A percentile compares a stretch with the other conserved stretches of the same genome.
phyloP scores from a whole-genome alignment of 2,888 invertebrate species.

The Bugulina stolonifera region DNA sequence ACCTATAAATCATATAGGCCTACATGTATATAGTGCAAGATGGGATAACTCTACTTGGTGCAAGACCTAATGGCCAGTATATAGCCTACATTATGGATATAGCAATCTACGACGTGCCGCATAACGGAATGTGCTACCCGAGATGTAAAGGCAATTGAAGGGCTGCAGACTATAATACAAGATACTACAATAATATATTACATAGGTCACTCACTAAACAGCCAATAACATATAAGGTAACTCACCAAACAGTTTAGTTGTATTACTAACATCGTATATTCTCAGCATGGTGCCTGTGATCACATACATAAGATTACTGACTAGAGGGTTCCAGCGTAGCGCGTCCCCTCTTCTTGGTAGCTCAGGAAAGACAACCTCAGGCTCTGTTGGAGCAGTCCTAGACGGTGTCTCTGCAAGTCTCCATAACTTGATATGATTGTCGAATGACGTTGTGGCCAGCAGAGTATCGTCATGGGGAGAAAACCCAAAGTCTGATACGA shows the following conservation, averaged over 20 bases:
- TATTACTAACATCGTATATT: slow-evolving; percentile 3
- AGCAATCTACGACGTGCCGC: too few species aligned
- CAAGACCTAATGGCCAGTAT: too few species aligned
- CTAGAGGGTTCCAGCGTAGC: slow-evolving; percentile 8
- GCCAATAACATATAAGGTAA: too few species aligned
- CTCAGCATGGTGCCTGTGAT: slow-evolving; percentile 10
- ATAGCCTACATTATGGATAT: too few species aligned
- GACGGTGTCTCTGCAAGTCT: not conserved
- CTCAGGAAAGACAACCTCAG: not conserved
- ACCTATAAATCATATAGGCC: too few species aligned
- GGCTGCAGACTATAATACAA: too few species aligned
- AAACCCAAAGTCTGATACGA: slow-evolving; percentile 89
- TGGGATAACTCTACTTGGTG: too few species aligned
- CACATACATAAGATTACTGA: not conserved
- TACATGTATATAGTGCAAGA: too few species aligned
- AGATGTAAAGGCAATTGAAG: too few species aligned
- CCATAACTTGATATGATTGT: slow-evolving; percentile 51
- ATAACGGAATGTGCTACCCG: too few species aligned
- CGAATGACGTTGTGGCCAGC: slow-evolving; percentile 70
- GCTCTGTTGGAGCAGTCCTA: not conserved
- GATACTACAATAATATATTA: too few species aligned
- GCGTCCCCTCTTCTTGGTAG: slow-evolving; percentile 17
- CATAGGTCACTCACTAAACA: too few species aligned
- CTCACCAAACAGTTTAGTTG: slow-evolving; percentile 8
- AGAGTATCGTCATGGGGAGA: slow-evolving; percentile 91